Percentiles rank a stretch among this genome's conserved stretches.
Evolutionary conservation across 2,888 invertebrate genomes (phyloP).

Genomic region (Lacanobia wlatinum): DNA sequence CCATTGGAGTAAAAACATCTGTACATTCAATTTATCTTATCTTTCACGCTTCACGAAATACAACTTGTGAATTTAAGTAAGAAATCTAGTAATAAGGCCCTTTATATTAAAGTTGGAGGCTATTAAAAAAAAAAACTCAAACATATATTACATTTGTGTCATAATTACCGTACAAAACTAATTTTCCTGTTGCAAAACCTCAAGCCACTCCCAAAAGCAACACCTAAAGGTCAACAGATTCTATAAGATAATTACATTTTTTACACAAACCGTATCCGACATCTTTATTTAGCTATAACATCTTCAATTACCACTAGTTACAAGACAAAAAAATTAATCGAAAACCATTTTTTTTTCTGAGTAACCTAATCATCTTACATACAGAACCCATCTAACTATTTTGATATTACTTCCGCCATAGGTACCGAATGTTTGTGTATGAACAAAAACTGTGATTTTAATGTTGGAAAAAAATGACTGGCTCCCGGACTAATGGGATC

Average conservation of each 20-base stretch:
- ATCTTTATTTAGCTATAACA: slow-evolving; percentile 49
- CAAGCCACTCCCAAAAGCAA: slow-evolving; percentile 3
- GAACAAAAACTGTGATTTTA: slow-evolving; percentile 62
- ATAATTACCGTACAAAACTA: background rate
- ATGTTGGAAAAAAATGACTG: slow-evolving; percentile 63
- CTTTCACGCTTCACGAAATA: too few species aligned
- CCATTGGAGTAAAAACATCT: too few species aligned
- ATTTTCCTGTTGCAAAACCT: slow-evolving; percentile 1
- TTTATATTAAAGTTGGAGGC: too few species aligned
- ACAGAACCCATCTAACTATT: slow-evolving; percentile 35
- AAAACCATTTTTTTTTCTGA: slow-evolving; percentile 54
- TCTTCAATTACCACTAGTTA: slow-evolving; percentile 29
- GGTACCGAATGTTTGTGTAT: slow-evolving; percentile 56
- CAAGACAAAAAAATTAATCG: slow-evolving; percentile 48
- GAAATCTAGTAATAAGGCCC: too few species aligned
- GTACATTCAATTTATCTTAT: too few species aligned
- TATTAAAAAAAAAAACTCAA: too few species aligned
- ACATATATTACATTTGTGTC: too few species aligned
- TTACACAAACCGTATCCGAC: slow-evolving; percentile 36
- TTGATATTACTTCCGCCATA: slow-evolving; percentile 61
- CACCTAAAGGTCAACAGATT: slow-evolving; percentile 32
- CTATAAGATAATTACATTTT: slow-evolving; percentile 51
- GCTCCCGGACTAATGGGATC: slow-evolving; percentile 78
- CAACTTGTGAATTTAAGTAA: too few species aligned
- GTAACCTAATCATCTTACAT: slow-evolving; percentile 30